These are phyloP conservation scores for Notiomystis cincta DNA, from an alignment of 2,113 vertebrate genomes.

Conservation along the genomic window DNA sequence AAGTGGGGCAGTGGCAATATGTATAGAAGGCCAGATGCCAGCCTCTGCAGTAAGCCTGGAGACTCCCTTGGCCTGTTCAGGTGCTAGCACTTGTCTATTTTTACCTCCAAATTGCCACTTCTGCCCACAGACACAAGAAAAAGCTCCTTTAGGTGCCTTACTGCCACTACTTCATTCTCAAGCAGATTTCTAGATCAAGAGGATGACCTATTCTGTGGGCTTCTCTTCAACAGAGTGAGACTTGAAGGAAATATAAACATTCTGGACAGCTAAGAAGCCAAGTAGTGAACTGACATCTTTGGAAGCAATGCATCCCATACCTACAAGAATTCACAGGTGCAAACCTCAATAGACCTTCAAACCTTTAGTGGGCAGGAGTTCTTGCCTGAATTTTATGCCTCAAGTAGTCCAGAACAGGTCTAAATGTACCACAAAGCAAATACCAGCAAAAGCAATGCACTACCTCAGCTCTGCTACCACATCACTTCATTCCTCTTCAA, in stretches of 20 bases:
- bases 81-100: neutral
- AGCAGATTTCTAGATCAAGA: neutral
- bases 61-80: neutral
- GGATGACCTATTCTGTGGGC: neutral
- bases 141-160: neutral
- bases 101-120: neutral
- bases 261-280: neutral
- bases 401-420: neutral
- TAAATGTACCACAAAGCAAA: neutral
- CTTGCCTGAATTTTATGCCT: neutral
- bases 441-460: neutral
- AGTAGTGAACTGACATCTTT: neutral
- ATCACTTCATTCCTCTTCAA: neutral
- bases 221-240: neutral
- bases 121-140: neutral
- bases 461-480: neutral
- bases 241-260: neutral
- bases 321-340: neutral
- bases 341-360: neutral
- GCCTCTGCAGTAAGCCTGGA: neutral
- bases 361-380: neutral
- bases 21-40: neutral
- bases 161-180: neutral
- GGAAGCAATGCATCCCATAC: neutral
- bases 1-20: neutral